Evolutionary conservation across 2,113 vertebrate genomes (phyloP).

Genomic region (Melanostigma gelatinosum): DNA sequence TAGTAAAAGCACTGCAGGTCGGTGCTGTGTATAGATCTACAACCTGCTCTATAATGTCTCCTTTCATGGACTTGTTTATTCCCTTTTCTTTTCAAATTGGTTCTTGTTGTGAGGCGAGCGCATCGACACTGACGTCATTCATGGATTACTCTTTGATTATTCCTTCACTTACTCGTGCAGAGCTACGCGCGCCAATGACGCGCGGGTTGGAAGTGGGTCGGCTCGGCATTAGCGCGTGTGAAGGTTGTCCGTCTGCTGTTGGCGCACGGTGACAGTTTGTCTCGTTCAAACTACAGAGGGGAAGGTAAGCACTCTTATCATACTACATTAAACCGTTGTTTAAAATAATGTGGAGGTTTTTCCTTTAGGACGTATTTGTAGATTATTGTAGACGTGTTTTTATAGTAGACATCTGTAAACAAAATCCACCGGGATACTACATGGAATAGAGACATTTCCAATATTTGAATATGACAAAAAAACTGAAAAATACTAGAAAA

Average conservation of each 20-base stretch:
- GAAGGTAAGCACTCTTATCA: slow-evolving; percentile 42
- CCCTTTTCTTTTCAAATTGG: not conserved
- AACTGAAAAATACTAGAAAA: not conserved
- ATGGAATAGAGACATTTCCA: not conserved
- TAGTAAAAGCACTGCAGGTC: no score
- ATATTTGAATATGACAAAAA: not conserved
- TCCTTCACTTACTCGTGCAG: slow-evolving; percentile 3
- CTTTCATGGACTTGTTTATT: not conserved
- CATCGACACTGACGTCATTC: slow-evolving; percentile 63
- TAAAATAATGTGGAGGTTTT: not conserved
- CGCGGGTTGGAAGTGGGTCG: slow-evolving; percentile 43
- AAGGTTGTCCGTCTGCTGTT: slow-evolving; percentile 34
- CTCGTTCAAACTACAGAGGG: slow-evolving; percentile 21
- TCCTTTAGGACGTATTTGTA: not conserved
- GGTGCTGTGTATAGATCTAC: no score
- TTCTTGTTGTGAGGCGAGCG: slow-evolving; percentile 6
- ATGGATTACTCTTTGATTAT: slow-evolving; percentile 66
- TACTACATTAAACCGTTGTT: not conserved
- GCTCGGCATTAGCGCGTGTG: slow-evolving; percentile 47
- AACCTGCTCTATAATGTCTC: not conserved
- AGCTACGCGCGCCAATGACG: slow-evolving; percentile 11
- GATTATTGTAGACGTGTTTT: not conserved
- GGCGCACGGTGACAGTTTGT: not conserved
- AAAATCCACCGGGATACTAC: not conserved
- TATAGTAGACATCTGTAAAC: not conserved